Base-by-base conservation (phyloP, 1,140 invertebrate species). In the Drosophila aff. region DNA sequence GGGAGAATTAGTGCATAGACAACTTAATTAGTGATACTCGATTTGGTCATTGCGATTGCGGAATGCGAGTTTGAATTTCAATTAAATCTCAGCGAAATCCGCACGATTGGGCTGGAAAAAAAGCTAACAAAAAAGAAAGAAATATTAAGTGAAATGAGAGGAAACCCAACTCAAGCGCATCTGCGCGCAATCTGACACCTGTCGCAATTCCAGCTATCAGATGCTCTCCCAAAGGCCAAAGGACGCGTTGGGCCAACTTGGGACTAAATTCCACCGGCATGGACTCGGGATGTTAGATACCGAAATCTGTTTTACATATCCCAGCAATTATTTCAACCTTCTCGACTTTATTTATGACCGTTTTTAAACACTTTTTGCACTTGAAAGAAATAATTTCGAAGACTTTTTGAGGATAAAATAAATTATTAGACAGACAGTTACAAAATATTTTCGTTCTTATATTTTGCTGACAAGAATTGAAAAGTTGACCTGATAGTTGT, bases 151-250 rank as follows among this genome's bases (percentile, higher is more conserved):
- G 21, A 57, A 55, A 55, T 55, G 52, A n/a, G 49, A 11, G 31
- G 15, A 18, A 40, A 84, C 83, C 83, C 66, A 89, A 89, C 74
- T 86, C 84, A 87, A 57, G 67, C 55, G 43, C 50, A 89, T 67
- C 84, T 82, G 57, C 43, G 61, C 41, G 28, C 50, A 61, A 82
- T 78, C 71, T 76, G 82, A 87, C 82, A 87, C 83, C 82, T 86
- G 84, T 83, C 83, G 46, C 73, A 68, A 73, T 79, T 68, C 33
- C 33, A 40, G 64, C 36, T 53, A 61, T 62, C 83, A 53, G 68
- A 68, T 84, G 26, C 73, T 28, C 67, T 26, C 67, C 53, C 9
- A 61, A 61, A 60, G 67, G 67, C 53, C 69, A 52, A 40, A 38
- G 52, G 52, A 40, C 28, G 18, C 47, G 23, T 23, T 38, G 31